Evolutionary conservation across 1,140 invertebrate species (phyloP), one percentile per base, ranked within the genome.

Genomic region (Drosophila nikananu): DNA sequence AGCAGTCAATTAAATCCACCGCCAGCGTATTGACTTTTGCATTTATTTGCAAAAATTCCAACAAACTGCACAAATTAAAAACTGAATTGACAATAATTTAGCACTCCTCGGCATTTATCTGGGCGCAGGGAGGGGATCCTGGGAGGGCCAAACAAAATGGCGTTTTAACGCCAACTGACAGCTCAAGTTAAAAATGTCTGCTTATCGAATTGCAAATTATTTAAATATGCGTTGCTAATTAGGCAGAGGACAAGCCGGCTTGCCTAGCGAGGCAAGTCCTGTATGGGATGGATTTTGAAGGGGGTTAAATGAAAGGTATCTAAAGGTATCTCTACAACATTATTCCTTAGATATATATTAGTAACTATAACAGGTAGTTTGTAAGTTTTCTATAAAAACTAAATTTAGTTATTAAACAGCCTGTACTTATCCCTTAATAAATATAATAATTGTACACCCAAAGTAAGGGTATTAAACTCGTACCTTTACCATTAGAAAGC

Each of bases 141-240:
- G 84, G 68, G 73, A 58, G 13, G 51, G 72, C 78, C 86, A 86
- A 90, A 89, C 84, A 89, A 90, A 90, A 91, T 90, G 86, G 72
- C 86, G 75, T 74, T 90, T 91, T 91, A 91, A 86, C 86, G 68
- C 86, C 71, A 90, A 91, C 86, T 90, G 86, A 90, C 86, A 90
- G 86, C 86, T 91, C 86, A 92, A 92, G 86, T 92, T 92, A 79
- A 87, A 91, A 92, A 86, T 87, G 90, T 92, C 90, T 91, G 86
- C 90, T 91, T 92, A 92, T 92, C 83, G 89, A 92, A 92, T 87
- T 73, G 86, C 57, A 86, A 91, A 91, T 91, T 91, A 92, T 92
- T 92, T 92, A 92, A 92, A 87, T 91, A 92, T 90, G 72, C 86
- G 80, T 65, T 82, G 91, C 90, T 92, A 92, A 92, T 92, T 92